Conservation (phyloP, 1,140 invertebrate species). For the Maconellicoccus hirsutus region DNA sequence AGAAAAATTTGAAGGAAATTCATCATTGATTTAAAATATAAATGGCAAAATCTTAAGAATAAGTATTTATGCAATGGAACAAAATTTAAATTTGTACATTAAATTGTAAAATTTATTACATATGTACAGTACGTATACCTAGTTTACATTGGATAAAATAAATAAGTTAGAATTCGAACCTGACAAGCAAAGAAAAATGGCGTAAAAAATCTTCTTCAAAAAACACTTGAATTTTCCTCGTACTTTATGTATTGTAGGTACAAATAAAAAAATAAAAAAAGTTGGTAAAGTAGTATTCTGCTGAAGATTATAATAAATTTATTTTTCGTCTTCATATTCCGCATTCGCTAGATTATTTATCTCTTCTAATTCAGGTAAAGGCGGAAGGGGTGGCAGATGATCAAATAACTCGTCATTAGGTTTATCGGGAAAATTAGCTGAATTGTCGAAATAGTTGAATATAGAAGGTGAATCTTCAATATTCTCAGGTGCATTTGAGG, state of each 20-base stretch:
- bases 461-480: not conserved
- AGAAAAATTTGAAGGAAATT: not conserved
- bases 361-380: not conserved
- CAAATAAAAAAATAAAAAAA: not conserved
- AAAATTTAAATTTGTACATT: not conserved
- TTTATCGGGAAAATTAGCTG: not conserved
- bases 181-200: not conserved
- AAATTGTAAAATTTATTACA: not conserved
- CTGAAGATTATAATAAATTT: not conserved
- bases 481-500: not conserved
- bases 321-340: not conserved
- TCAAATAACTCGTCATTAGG: not conserved
- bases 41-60: not conserved
- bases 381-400: not conserved
- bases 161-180: not conserved
- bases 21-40: not conserved
- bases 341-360: not conserved
- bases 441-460: not conserved
- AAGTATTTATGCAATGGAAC: not conserved
- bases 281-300: too few relatives aligned
- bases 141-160: too few relatives aligned
- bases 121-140: not conserved
- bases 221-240: not conserved
- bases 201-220: not conserved
- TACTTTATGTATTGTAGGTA: too few relatives aligned